Evolutionary conservation across 2,888 invertebrate genomes (phyloP).

Genomic region (Tetramorium bicarinatum): DNA sequence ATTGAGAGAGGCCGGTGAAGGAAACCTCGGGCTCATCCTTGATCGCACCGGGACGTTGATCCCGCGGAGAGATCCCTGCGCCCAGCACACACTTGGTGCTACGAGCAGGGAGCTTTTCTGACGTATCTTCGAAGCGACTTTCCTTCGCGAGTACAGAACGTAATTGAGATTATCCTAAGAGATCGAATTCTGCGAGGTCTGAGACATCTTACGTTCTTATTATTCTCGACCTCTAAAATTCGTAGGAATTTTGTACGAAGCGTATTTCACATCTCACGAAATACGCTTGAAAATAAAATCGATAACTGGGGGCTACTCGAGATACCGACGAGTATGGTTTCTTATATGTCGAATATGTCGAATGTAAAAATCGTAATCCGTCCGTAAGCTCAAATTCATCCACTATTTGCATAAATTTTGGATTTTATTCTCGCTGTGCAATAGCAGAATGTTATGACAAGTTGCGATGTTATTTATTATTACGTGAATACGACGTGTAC

Average conservation of each 20-base stretch:
- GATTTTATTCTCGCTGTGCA: not conserved
- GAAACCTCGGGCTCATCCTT: not conserved
- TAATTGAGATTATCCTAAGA: slow-evolving; percentile 10
- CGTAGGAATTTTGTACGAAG: not conserved
- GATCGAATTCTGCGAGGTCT: not conserved
- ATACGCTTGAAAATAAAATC: not conserved
- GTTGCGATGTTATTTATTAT: slow-evolving; percentile 15
- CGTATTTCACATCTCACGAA: not conserved
- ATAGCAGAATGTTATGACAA: not conserved
- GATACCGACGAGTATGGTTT: not conserved
- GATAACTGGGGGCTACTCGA: not conserved
- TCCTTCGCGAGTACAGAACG: not conserved
- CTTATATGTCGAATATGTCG: not conserved
- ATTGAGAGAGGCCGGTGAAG: slow-evolving; percentile 76
- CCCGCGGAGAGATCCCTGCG: not conserved
- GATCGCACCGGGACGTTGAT: slow-evolving; percentile 13
- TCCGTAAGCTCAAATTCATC: slow-evolving; percentile 46
- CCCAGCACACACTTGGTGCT: not conserved
- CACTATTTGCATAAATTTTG: not conserved
- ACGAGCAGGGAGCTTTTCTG: not conserved
- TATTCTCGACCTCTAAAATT: not conserved
- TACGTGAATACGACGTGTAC: not conserved
- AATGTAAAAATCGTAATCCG: slow-evolving; percentile 49
- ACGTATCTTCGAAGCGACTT: not conserved
- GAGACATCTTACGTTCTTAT: not conserved